A percentile compares a stretch with the other conserved stretches of the same genome.
Evolutionary conservation across 1,140 invertebrate genomes (phyloP).

Genomic region (Nixonia krombeini): DNA sequence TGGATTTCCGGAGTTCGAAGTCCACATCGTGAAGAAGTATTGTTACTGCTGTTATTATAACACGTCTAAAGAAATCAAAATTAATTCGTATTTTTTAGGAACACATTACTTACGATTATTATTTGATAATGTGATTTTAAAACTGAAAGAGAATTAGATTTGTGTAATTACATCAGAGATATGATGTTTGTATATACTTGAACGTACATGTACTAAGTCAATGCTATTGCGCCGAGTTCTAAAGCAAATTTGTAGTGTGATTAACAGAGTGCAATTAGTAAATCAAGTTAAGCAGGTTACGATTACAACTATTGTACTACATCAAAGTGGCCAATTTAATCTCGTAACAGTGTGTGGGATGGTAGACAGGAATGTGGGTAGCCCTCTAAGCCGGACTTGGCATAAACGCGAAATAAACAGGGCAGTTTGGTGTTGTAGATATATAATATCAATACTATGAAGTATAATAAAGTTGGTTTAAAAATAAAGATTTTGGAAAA

Average conservation of each 20-base stretch:
- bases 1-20: conserved; percentile 62
- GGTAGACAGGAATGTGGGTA: conserved; percentile 24
- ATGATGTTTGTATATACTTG: not conserved
- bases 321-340: conserved; percentile 22
- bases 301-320: conserved; percentile 44
- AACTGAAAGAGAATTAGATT: no score
- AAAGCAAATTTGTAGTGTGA: conserved; percentile 29
- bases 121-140: no score
- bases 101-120: no score
- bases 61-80: conserved; percentile 47
- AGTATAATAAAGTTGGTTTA: not conserved
- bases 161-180: no score
- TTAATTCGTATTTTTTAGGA: no score
- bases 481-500: no score
- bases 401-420: conserved; percentile 27
- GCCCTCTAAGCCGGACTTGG: conserved; percentile 6
- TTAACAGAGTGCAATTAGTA: conserved; percentile 25
- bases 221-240: conserved; percentile 27
- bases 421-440: conserved; percentile 18
- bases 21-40: conserved; percentile 51
- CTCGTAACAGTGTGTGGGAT: conserved; percentile 29
- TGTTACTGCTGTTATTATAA: conserved; percentile 45
- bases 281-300: conserved; percentile 35
- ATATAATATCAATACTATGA: conserved; percentile 4
- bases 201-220: conserved; percentile 2